A percentile compares a stretch with the other conserved stretches of the same genome.
These are phyloP conservation scores for Drosophila eugracilis DNA, from an alignment of 1,140 invertebrate genomes.

Conservation along the genomic window DNA sequence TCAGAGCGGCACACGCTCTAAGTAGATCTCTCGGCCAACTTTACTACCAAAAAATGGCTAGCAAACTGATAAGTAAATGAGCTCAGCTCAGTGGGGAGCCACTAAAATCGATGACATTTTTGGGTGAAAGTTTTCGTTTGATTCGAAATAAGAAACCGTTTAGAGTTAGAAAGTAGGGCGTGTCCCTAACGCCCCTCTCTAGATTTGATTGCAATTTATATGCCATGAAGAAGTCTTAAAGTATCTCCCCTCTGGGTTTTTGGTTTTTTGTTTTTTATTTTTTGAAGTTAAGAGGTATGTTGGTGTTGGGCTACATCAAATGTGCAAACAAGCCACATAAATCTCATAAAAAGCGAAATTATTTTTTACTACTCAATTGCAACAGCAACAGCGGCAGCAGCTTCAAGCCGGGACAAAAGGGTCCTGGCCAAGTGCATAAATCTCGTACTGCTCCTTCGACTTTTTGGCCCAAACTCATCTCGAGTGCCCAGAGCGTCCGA, in stretches of 20 bases:
- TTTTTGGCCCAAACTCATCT: conserved; percentile 18
- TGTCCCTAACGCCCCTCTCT: conserved; percentile 8
- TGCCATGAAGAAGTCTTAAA: conserved; percentile 40
- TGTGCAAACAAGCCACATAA: conserved; percentile 83
- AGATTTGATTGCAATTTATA: conserved; percentile 64
- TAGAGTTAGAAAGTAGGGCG: conserved; percentile 81
- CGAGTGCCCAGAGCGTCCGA: conserved; percentile 26
- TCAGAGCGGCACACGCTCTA: conserved; percentile 43
- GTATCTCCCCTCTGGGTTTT: too few relatives aligned
- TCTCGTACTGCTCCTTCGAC: conserved; percentile 33
- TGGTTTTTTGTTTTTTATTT: too few relatives aligned
- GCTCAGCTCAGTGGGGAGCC: conserved; percentile 6
- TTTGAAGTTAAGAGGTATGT: too few relatives aligned
- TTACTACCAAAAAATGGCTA: neutral
- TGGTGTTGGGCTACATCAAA: conserved; percentile 71
- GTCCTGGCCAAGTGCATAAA: conserved; percentile 59
- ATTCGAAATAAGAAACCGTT: conserved; percentile 47
- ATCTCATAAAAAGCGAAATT: conserved; percentile 79
- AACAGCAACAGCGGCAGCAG: conserved; percentile 43
- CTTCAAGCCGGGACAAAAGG: conserved; percentile 43
- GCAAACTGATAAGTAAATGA: conserved; percentile 57
- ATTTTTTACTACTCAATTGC: conserved; percentile 83
- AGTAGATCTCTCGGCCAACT: conserved; percentile 20
- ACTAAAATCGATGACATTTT: conserved; percentile 71
- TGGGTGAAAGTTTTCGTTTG: conserved; percentile 66